Evolutionary conservation across 2,113 vertebrate genomes (phyloP).

Genomic region (Struthio camelus): DNA sequence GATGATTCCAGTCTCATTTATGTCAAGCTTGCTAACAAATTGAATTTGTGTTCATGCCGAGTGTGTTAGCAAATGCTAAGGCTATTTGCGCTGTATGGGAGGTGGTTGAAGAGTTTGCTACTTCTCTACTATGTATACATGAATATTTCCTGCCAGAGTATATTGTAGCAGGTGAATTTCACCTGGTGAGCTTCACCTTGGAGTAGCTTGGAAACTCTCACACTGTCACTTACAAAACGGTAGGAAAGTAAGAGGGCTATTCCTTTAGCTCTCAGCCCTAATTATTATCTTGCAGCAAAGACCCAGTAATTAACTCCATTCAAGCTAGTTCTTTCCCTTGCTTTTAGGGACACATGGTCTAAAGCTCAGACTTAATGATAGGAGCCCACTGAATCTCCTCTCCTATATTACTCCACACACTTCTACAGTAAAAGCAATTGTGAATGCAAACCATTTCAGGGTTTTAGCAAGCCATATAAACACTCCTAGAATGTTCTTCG

Average conservation of each 20-base stretch:
- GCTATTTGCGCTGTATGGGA: not conserved
- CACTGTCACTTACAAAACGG: not conserved
- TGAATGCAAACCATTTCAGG: not conserved
- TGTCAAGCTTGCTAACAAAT: not conserved
- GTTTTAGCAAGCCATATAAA: not conserved
- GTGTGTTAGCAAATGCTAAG: not conserved
- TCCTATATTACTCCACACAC: not conserved
- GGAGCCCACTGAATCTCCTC: accelerated
- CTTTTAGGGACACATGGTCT: not conserved
- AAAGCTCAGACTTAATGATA: not conserved
- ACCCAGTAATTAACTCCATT: not conserved
- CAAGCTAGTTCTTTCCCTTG: not conserved
- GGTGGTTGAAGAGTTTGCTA: not conserved
- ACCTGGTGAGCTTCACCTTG: not conserved
- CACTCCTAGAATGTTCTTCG: not conserved
- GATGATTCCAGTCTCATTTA: not conserved
- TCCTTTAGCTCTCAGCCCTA: not conserved
- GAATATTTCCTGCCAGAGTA: not conserved
- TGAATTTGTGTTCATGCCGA: not conserved
- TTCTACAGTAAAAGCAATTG: not conserved
- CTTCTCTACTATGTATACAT: not conserved
- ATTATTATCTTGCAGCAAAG: not conserved
- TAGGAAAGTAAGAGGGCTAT: not conserved
- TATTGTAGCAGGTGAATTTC: not conserved
- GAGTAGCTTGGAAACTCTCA: not conserved